Base-by-base conservation (phyloP, 1,140 invertebrate genomes). In the Gyrodactylus salaris region DNA sequence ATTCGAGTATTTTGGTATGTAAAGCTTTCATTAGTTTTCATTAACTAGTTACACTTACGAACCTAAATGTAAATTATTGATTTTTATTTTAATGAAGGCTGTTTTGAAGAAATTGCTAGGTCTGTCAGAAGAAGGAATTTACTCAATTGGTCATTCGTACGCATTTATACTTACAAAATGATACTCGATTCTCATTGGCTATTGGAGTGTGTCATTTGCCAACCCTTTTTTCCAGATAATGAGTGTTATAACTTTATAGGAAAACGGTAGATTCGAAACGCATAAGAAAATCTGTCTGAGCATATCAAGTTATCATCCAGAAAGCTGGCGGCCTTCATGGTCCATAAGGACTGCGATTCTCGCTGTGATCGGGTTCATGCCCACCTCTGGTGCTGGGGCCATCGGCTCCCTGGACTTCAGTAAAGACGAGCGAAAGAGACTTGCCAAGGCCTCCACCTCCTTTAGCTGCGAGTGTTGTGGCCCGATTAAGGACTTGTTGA, bases 291-390 rank as follows among this genome's bases (percentile, higher is more conserved):
- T 96, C 78, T 96, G 91, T 80, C 81, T 96, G 68, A 92, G 88
- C 76, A 96, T 96, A 77, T 94, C 90, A 76, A 89, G 89, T n/a
- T 86, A 93, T 82, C 91, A 96, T 82, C 91, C 91, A 20, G 91
- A 95, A 81, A 91, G 89, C 20, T 96, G 91, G 91, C 88, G 91
- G 77, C 91, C 91, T 69, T 91, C 88, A 20, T 95, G 91, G 91
- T 92, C 89, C 71, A 84, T 83, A 84, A 77, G 91, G 74, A 96
- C 91, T 70, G 91, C 91, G 27, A 80, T 95, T 27, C 80, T 94
- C 70, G 91, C 91, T 23, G 83, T 96, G 23, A 92, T 94, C 76
- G 83, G 81, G 19, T 95, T 95, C 79, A 91, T 96, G 89, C 89
- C 89, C 2, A 89, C 88, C 25, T 78, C 80, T 76, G 87, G 87